Evolutionary conservation across 1,140 invertebrate species (phyloP), one percentile per base, ranked within the genome.

Genomic region (Drosophila obscura): DNA sequence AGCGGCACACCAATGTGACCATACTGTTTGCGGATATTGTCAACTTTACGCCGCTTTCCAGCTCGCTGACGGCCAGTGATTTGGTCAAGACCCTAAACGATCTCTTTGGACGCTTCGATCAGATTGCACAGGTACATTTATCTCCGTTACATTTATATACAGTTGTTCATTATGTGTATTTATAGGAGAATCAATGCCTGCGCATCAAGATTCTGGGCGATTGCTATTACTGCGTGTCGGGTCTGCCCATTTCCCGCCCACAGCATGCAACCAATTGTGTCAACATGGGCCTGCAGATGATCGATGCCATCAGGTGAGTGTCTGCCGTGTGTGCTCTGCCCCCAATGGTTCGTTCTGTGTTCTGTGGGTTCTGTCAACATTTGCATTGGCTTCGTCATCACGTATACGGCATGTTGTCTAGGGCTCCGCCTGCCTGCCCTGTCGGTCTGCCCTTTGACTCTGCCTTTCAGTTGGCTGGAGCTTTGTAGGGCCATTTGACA

Each of bases 21-120:
- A 99, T 99, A 77, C 93, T 99, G 8, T 99, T 99, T 93, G 98
- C 98, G 0, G 98, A 99, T 89, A 99, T 99, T 69, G 98, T 99
- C 43, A 99, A 99, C 92, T 99, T 99, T 91, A 99, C 98, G 0
- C 97, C 97, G 1, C 93, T 99, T 4, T 98, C 97, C 0, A 97
- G 98, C 68, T 95, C 97, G 80, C 94, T 99, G 57, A 97, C 96
- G 26, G 98, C 98, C 13, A 97, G 97, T 5, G 98, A 99, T 92
- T 93, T 99, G 13, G 98, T 99, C 0, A 96, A 96, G 92, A 97
- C 98, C 0, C 93, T 99, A 0, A 99, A 99, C 90, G 98, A 99
- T 92, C 94, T 99, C 1, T 99, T 99, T 83, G 98, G 98, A 2
- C 94, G 98, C 75, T 99, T 99, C 92, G 98, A 99, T 93, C 97